Base-by-base conservation (phyloP, 2,113 vertebrate genomes). In the Engystomops pustulosus region DNA sequence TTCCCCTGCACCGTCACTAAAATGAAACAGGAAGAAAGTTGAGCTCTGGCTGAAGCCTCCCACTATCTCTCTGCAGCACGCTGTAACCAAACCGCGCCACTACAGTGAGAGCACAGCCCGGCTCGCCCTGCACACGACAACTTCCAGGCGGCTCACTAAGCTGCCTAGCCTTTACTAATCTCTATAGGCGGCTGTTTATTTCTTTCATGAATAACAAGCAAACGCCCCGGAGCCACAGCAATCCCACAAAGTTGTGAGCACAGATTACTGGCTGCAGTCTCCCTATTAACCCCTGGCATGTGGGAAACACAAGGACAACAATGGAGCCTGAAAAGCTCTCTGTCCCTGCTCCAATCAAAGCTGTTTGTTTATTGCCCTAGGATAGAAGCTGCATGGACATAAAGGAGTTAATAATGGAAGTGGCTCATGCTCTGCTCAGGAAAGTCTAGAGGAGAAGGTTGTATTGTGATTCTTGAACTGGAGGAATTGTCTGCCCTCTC, bases 381-480 rank as follows among this genome's bases (percentile, higher is more conserved):
- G 18, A n/a, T n/a, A 4, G 2, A 3, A 49, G 47, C 6, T 12
- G 20, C 49, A 30, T 23, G 47, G 72, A 0, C 18, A 34, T 49
- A 47, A 53, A 76, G 30, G 47, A 20, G 71, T 75, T 75, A 75
- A 69, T 1, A 6, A 17, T 12, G 18, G 4, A 14, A 15, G 62
- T 14, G 65, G 7, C n/a, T 3, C 65, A 36, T 68, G 62, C 15
- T 17, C 2, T 1, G 74, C 20, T 77, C 51, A 77, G 49, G 12
- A 78, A 36, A 58, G 75, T 14, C 84, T 87, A 85, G 85, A 85
- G n/a, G 84, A n/a, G 14, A 83, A 83, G 87, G 86, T 85, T 53
- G 80, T 4, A 72, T 78, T 49, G 91, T 89, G 86, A 88, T 88
- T 86, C 87, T 79, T 88, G 5, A 86, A 85, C 30, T 83, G 89